Evolutionary conservation across 2,113 vertebrate genomes (phyloP).

Genomic region (Dryoscopus gambensis): DNA sequence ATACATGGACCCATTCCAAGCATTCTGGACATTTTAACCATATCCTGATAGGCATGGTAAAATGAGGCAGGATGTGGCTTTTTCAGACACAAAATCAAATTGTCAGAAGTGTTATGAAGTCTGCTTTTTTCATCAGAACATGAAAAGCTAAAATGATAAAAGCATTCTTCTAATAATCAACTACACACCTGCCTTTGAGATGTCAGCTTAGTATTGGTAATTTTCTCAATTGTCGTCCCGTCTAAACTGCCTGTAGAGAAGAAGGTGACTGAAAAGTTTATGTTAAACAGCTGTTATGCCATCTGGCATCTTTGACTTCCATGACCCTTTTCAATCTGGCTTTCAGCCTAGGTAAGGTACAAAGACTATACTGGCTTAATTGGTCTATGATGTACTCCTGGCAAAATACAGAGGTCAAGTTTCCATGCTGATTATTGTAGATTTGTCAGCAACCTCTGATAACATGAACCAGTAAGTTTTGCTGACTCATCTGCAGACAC

Average conservation of each 20-base stretch:
- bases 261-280: constrained; percentile 53
- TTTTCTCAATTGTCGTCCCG: background rate
- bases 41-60: background rate
- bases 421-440: constrained; percentile 18
- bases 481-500: constrained; percentile 19
- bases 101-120: background rate
- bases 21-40: background rate
- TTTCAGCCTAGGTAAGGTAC: constrained; percentile 42
- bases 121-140: background rate
- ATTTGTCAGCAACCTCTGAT: constrained; percentile 31
- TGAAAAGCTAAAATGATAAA: background rate
- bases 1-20: background rate
- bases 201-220: background rate
- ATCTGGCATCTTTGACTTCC: constrained; percentile 56
- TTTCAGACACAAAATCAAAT: background rate
- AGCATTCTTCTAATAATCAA: background rate
- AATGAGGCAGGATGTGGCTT: background rate
- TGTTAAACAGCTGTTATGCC: constrained; percentile 48
- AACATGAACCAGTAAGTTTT: background rate
- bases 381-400: constrained; percentile 46
- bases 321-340: constrained; percentile 34
- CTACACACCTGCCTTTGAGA: background rate
- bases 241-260: background rate
- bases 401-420: constrained; percentile 38
- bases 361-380: constrained; percentile 25